phyloP scores from a whole-genome alignment of 2,113 vertebrate species.

The Chaetodon auriga region DNA sequence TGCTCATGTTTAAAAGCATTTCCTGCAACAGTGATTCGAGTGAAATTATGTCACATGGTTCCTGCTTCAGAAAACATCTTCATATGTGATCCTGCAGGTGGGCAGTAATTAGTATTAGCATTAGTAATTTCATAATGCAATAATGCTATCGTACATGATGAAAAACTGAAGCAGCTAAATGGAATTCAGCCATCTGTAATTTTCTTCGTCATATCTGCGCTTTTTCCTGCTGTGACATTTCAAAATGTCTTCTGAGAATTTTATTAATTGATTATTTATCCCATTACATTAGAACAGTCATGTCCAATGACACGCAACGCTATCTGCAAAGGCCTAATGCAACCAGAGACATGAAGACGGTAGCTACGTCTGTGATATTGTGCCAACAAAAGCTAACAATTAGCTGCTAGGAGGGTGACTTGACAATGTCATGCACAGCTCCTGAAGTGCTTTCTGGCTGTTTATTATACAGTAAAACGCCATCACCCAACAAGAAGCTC shows the following conservation, averaged over 20 bases:
- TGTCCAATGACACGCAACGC: too few species aligned
- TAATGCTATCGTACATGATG: too few species aligned
- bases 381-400: neutral
- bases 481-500: neutral
- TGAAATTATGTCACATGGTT: neutral
- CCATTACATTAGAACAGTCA: too few species aligned
- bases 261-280: too few species aligned
- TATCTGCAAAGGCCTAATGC: too few species aligned
- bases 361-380: neutral
- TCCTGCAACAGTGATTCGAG: neutral
- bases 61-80: neutral
- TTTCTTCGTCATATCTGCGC: too few species aligned
- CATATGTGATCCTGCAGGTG: neutral
- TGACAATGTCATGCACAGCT: neutral
- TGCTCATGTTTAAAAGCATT: neutral
- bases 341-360: neutral
- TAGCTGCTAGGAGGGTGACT: neutral
- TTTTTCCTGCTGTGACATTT: too few species aligned
- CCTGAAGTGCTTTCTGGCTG: neutral
- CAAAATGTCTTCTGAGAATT: too few species aligned
- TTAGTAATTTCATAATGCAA: too few species aligned
- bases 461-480: neutral
- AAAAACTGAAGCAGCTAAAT: too few species aligned
- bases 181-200: too few species aligned
- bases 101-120: too few species aligned